Base-by-base conservation (phyloP, 2,888 invertebrate genomes). In the Ichneumoninae sp. region DNA sequence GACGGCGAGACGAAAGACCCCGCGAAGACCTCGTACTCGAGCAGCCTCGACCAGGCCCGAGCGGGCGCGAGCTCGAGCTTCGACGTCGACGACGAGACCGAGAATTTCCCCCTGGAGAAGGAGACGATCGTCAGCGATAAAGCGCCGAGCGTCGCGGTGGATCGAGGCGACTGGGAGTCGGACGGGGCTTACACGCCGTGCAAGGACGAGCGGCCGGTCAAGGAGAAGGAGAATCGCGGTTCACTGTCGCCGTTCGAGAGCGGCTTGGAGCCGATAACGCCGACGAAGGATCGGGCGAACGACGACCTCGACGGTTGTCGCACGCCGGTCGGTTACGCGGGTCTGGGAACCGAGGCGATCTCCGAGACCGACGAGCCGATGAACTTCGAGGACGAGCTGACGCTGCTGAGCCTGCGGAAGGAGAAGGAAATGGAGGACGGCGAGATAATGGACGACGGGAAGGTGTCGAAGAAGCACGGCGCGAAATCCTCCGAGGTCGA, bases 271-370 rank as follows among this genome's bases (percentile, higher is more conserved):
- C 93, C 93, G 0, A 93, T 94, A 40, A 93, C 93, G 0, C 93
- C 93, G 1, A 90, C 91, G 0, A 92, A 91, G 63, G 92, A 93
- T 57, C 90, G 87, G 33, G 63, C 86, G 1, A 88, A 89, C 76
- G 93, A 94, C 36, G 92, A 92, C 79, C 83, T 93, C 30, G 92
- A 92, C 70, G 86, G 94, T 91, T 90, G 94, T 94, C 88, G 94
- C 47, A 93, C 94, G 0, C 93, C 93, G 0, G 89, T 89, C 0
- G 94, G 93, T 5, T 92, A 94, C 68, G 94, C 94, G 1, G 94
- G 93, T 2, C 88, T 94, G 0, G 94, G 94, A 10, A 94, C 94
- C 1, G 94, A 94, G 83, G 94, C 94, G 0, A 94, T 94, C 69
- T 94, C 94, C 1, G 94, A 94, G 77, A 94, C 93, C 0, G 93